Evolutionary conservation across 2,888 invertebrate species (phyloP), one percentile per base, ranked within the genome.

Genomic region (Dichetophora obliterata): DNA sequence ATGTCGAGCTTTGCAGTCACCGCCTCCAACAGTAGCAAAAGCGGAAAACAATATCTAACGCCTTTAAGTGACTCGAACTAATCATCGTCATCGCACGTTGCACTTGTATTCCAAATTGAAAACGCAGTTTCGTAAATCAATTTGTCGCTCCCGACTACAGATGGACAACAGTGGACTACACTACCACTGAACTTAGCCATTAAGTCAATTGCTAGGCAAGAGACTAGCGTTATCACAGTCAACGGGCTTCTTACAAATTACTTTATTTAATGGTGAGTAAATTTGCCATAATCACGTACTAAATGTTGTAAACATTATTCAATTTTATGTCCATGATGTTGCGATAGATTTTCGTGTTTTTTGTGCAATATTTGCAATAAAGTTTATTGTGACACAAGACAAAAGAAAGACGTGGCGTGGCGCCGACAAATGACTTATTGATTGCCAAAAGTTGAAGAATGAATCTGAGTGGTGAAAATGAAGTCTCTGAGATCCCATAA

Each of bases 181-280:
- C 71, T 24, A 37, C 70, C 22, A 57, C 59, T 19, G 11, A 22
- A 37, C 43, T 11, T 27, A 52, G 50, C 31, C 31, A 63, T 19
- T 24, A 50, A 50, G 31, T 31, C 63, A 73, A 50, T 71, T 57
- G 71, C 57, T 71, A 57, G 71, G 43, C 57, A 31, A 50, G 31
- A 11, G 57, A 48, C 27, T 73, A 19, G 50, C 73, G 66, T 22
- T 31, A 6, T 48, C 63, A 48, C 19, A 34, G 31, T 22, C 6
- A 37, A 59, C 71, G 71, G 24, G 63, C 34, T 63, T n/a, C 63
- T 50, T n/a, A 24, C 31, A 34, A 37, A 22, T 72, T 59, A 63
- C 31, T 63, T 24, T 63, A 63, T 48, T 52, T 73, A 24, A 63
- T 73, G 73, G 73, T 73, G 34, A 73, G 73, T 50, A 27, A 31